Base-by-base conservation (phyloP, 2,888 invertebrate species). In the Sarcophaga rosellei region DNA sequence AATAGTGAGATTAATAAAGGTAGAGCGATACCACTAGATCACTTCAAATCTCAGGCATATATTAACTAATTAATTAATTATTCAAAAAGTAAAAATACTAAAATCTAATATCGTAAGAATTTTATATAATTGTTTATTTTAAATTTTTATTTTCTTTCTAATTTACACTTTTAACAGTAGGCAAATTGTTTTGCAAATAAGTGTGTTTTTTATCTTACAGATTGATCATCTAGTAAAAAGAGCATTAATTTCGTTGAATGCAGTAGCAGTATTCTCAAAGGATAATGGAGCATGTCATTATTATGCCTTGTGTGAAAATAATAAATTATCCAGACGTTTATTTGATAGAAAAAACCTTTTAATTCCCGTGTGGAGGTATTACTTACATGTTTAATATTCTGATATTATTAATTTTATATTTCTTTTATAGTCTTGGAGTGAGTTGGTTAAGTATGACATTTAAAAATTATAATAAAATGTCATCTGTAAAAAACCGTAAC, bases 281-380 rank as follows among this genome's bases (percentile, higher is more conserved):
- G 70, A 79, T 5, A 68, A 25, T 10, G 80, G 72, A 21, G n/a
- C 45, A 12, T 87, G 84, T 47, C 81, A 84, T 62, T 68, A 81
- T 62, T 87, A 63, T 63, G 35, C 81, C 6, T 23, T 87, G 2
- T 87, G 86, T 73, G 81, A 87, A 68, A 87, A 84, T 17, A 87
- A 87, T 25, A 81, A 76, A 62, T 81, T 78, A 59, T 44, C 84
- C 0, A 66, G 25, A 17, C 61, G 63, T 17, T 62, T 78, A n/a
- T 44, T 2, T 17, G 62, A 81, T 63, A 45, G 35, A 3, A 81
- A 76, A 65, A 84, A 66, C 12, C 68, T 84, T 44, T 87, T 81
- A 84, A 81, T 87, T 62, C 86, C 86, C n/a, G 75, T 62, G 10
- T 87, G 86, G 86, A 87, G 86, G 86, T 84, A 76, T 25, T 23